Conservation (phyloP, 2,797 vertebrate genomes). For the Microctenopoma lineatum region DNA sequence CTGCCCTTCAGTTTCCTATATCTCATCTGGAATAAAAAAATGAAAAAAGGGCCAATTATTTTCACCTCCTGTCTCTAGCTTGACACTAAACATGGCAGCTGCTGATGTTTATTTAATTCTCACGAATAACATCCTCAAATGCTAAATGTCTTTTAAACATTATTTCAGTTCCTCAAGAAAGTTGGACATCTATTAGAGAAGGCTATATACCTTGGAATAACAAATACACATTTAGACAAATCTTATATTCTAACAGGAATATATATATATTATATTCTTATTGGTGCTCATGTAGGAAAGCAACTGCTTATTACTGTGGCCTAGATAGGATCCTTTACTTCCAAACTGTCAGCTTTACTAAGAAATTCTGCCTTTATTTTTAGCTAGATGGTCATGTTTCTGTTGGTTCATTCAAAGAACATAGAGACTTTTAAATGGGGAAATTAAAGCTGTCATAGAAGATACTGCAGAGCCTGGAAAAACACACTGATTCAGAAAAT, state of each 20-base stretch:
- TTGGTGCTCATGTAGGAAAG: no score
- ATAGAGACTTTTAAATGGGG: not conserved
- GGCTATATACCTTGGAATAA: not conserved
- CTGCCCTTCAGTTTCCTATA: no score
- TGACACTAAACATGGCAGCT: conserved; percentile 1
- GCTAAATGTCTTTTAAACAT: not conserved
- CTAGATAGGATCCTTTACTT: no score
- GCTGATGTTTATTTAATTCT: not conserved
- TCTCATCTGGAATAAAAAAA: not conserved
- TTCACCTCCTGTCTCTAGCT: not conserved
- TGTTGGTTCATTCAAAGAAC: not conserved
- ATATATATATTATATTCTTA: not conserved
- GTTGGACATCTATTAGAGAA: not conserved
- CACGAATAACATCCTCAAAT: not conserved
- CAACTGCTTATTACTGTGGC: not conserved
- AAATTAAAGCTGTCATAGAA: not conserved
- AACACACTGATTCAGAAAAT: no score
- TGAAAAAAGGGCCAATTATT: not conserved
- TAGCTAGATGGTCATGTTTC: not conserved
- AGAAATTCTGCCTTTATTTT: not conserved
- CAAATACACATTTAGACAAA: conserved; percentile 11
- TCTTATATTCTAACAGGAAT: not conserved
- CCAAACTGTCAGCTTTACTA: no score
- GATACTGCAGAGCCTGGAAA: not conserved
- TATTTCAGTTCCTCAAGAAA: not conserved